phyloP scores from a whole-genome alignment of 2,888 invertebrate species.

The Cephus runcator region DNA sequence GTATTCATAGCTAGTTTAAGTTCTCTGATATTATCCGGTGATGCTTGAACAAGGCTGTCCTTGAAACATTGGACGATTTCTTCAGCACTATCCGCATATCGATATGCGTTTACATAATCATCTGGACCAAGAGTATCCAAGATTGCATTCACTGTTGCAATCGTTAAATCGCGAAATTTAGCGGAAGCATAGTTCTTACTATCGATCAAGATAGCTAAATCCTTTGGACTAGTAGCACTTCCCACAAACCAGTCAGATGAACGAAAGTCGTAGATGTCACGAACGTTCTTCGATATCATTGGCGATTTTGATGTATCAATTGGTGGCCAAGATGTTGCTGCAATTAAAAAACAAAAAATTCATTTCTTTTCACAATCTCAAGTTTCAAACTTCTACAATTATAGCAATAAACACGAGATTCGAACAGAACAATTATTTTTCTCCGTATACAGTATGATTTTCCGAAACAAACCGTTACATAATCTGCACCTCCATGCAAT shows the following conservation, averaged over 20 bases:
- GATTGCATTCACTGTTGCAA: slow-evolving; percentile 88
- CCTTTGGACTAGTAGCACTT: slow-evolving; percentile 97
- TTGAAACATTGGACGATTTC: slow-evolving; percentile 92
- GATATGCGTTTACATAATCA: slow-evolving; percentile 95
- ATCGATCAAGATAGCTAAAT: slow-evolving; percentile 93
- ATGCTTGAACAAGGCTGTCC: slow-evolving; percentile 87
- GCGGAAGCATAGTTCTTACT: slow-evolving; percentile 90
- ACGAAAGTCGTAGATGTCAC: slow-evolving; percentile 93
- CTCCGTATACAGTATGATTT: too few species aligned
- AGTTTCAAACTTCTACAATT: too few species aligned
- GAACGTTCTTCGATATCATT: slow-evolving; percentile 80
- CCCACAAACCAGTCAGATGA: slow-evolving; percentile 96
- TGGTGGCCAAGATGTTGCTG: slow-evolving; percentile 87
- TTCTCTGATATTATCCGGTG: slow-evolving; percentile 83
- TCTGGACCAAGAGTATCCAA: slow-evolving; percentile 95
- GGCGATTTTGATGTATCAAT: slow-evolving; percentile 70
- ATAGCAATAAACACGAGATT: too few species aligned
- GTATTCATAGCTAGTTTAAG: slow-evolving; percentile 81
- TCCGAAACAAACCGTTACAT: too few species aligned
- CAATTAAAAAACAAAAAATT: slow-evolving; percentile 13
- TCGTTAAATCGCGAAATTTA: slow-evolving; percentile 84
- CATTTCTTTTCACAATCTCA: too few species aligned
- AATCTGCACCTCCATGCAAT: too few species aligned
- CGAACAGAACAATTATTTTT: too few species aligned
- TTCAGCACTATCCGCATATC: slow-evolving; percentile 85